Evolutionary conservation across 2,888 invertebrate genomes (phyloP), one percentile per base, ranked within the genome.

Genomic region (Phyto melanocephala): DNA sequence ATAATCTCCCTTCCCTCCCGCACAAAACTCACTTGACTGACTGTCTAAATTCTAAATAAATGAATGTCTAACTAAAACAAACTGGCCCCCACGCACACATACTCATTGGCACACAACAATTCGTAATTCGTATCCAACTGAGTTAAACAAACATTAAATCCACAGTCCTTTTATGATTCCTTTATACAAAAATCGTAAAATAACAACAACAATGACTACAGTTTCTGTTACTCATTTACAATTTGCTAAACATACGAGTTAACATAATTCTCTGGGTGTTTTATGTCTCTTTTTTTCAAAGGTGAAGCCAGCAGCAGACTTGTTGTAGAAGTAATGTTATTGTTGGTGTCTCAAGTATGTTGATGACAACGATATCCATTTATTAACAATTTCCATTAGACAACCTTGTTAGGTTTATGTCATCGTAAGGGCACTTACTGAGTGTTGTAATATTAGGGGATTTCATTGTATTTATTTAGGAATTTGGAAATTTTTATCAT

Each of bases 301-400:
- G 24, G 5, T 20, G 20, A 3, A 13, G 11, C 20, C 2, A 6
- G 11, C 15, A 10, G 33, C 4, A n/a, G 10, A 0, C n/a, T 42
- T 42, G n/a, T 11, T 15, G 20, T 42, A 62, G 60, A 17, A 50
- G 60, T 60, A 13, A 62, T 42, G n/a, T 15, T n/a, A 15, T 37
- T 52, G 62, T 24, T 67, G 65, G n/a, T n/a, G n/a, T n/a, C 22
- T 42, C 28, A n/a, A 10, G 24, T n/a, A 22, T 50, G 47, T 28
- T 62, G 20, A 24, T 28, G 17, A n/a, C 28, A 28, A 3, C 60
- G 40, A 68, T 42, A 76, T 68, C 42, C 68, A 50, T 60, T 13
- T 22, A 62, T 33, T 68, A 68, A 60, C 60, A 68, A 68, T 24
- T 60, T 50, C 42, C 45, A 68, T 68, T 68, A 62, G 52, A 52